A percentile compares a stretch with the other conserved stretches of the same genome.
Evolutionary conservation across 2,113 vertebrate genomes (phyloP).

Genomic region (Paralichthys olivaceus): DNA sequence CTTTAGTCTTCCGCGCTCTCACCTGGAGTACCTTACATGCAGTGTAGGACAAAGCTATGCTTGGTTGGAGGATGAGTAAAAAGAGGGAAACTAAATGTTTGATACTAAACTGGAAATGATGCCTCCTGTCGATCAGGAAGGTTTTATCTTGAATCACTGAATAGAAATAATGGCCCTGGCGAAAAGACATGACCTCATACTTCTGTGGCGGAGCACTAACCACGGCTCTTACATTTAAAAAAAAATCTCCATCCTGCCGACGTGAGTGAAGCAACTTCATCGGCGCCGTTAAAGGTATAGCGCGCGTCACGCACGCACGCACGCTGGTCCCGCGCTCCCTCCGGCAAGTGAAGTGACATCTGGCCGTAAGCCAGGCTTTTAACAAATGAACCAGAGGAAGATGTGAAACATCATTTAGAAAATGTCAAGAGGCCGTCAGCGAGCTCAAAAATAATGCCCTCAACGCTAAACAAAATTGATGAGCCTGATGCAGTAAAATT

Average conservation of each 20-base stretch:
- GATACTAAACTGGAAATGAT: conserved; percentile 48
- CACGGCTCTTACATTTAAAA: conserved; percentile 49
- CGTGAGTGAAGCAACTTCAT: conserved; percentile 43
- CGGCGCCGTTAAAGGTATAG: conserved; percentile 23
- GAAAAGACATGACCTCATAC: conserved; percentile 58
- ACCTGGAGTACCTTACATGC: conserved; percentile 4
- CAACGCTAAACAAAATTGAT: conserved; percentile 69
- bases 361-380: conserved; percentile 70
- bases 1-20: conserved; percentile 1
- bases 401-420: conserved; percentile 68
- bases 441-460: conserved; percentile 55
- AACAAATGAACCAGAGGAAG: conserved; percentile 64
- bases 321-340: conserved; percentile 5
- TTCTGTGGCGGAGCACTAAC: conserved; percentile 35
- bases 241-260: conserved; percentile 22
- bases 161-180: conserved; percentile 33
- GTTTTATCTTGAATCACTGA: conserved; percentile 64
- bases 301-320: conserved; percentile 28
- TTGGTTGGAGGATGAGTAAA: too few species aligned
- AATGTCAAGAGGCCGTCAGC: conserved; percentile 66
- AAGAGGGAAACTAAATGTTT: conserved; percentile 2
- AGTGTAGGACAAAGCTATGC: not conserved
- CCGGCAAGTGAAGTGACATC: conserved; percentile 42
- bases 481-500: conserved; percentile 56
- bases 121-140: conserved; percentile 63